phyloP scores from a whole-genome alignment of 2,113 vertebrate species.

The Chloropsis cyanopogon region DNA sequence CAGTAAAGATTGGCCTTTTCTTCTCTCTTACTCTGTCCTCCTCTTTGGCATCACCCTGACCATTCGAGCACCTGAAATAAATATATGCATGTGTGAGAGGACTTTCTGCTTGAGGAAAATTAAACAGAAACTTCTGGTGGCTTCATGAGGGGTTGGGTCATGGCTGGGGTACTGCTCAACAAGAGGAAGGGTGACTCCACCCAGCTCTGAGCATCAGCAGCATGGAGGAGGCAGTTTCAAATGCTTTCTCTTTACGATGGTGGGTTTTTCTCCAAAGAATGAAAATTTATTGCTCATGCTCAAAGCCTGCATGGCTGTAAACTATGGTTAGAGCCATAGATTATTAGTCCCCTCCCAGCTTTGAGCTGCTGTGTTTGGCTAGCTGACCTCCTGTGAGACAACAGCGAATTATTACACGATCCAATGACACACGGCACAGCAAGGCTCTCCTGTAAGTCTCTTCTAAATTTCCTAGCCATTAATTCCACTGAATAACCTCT shows the following conservation, averaged over 20 bases:
- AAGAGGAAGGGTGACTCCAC: fast-evolving
- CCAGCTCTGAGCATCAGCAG: neutral
- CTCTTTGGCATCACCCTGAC: neutral
- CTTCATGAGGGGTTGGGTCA: neutral
- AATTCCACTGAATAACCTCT: neutral
- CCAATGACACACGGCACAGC: neutral
- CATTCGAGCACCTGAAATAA: neutral
- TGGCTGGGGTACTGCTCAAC: neutral
- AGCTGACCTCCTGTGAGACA: neutral
- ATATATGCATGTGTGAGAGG: neutral
- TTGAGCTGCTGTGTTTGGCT: neutral
- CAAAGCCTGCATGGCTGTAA: neutral
- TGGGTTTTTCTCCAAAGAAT: neutral
- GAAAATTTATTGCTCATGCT: neutral
- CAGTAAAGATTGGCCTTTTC: neutral
- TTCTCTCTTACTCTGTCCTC: neutral
- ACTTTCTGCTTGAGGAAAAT: neutral
- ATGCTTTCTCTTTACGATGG: neutral
- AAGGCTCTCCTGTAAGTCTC: neutral
- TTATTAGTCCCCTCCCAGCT: neutral
- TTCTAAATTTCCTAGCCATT: slow-evolving; percentile 11
- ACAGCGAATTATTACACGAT: neutral
- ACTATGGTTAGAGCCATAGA: neutral
- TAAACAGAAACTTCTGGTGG: neutral
- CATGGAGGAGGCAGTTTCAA: neutral